phyloP scores from a whole-genome alignment of 2,113 vertebrate genomes.

The Oncorhynchus gorbuscha region DNA sequence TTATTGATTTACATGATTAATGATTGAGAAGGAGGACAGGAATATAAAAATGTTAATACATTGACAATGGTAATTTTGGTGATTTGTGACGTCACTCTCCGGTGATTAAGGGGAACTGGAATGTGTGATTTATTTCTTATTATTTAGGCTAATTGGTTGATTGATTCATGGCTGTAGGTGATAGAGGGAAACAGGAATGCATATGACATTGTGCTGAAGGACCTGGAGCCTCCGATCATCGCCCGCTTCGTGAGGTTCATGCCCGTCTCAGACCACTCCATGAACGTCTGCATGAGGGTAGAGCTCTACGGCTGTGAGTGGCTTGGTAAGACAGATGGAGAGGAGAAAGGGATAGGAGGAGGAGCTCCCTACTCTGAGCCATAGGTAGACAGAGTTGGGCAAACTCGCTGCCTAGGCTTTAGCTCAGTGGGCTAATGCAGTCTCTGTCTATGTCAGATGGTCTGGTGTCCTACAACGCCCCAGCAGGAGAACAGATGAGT shows the following conservation, averaged over 20 bases:
- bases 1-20: too few species aligned
- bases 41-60: not conserved
- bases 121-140: too few species aligned
- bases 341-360: too few species aligned
- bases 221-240: constrained; percentile 91
- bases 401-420: too few species aligned
- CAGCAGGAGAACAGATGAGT: constrained; percentile 84
- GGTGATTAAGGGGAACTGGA: not conserved
- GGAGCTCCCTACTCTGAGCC: too few species aligned
- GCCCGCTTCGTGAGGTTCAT: constrained; percentile 94
- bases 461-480: constrained; percentile 90
- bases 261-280: constrained; percentile 92
- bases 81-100: not conserved
- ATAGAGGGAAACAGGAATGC: constrained; percentile 93
- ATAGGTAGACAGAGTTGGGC: too few species aligned
- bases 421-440: too few species aligned
- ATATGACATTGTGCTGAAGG: constrained; percentile 93
- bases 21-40: not conserved
- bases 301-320: constrained; percentile 96
- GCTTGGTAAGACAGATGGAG: constrained; percentile 80
- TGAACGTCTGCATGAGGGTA: constrained; percentile 95
- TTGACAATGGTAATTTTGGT: not conserved
- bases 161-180: constrained; percentile 69
- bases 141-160: too few species aligned
- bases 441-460: constrained; percentile 76